phyloP scores from a whole-genome alignment of 2,888 invertebrate genomes.

The Siphlonurus alternatus region DNA sequence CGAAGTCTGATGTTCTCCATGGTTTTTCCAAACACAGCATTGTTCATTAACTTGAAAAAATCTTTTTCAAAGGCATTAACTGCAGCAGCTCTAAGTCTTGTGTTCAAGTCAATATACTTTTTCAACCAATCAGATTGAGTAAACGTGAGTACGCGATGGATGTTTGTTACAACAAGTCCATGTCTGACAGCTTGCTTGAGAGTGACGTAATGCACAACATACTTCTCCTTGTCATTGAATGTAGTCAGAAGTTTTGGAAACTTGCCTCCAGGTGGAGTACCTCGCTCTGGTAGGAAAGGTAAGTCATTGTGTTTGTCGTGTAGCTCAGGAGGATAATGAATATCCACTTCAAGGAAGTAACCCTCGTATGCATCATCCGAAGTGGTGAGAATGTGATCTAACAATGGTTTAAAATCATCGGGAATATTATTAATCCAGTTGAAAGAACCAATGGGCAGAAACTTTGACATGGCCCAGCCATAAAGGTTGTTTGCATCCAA shows the following conservation, averaged over 20 bases:
- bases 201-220: slow-evolving; percentile 15
- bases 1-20: background rate
- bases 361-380: slow-evolving; percentile 6
- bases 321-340: slow-evolving; percentile 15
- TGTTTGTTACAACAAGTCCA: slow-evolving; percentile 14
- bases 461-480: slow-evolving; percentile 4
- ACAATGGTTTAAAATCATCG: too few relatives aligned
- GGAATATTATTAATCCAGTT: slow-evolving; percentile 3
- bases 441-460: slow-evolving; percentile 1
- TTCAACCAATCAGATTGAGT: slow-evolving; percentile 15
- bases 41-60: background rate
- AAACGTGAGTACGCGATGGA: slow-evolving; percentile 15
- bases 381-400: too few relatives aligned
- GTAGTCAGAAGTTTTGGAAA: background rate
- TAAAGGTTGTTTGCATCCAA: slow-evolving; percentile 14
- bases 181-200: slow-evolving; percentile 13
- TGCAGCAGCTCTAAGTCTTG: background rate
- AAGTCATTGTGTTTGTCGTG: slow-evolving; percentile 15
- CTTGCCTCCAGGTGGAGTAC: slow-evolving; percentile 3
- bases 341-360: slow-evolving; percentile 15
- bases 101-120: slow-evolving; percentile 15
- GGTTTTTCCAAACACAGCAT: background rate
- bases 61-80: background rate
- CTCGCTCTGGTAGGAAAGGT: slow-evolving; percentile 12
- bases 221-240: slow-evolving; percentile 11